Evolutionary conservation across 2,888 invertebrate genomes (phyloP), one percentile per base, ranked within the genome.

Genomic region (Coleophora deauratella): DNA sequence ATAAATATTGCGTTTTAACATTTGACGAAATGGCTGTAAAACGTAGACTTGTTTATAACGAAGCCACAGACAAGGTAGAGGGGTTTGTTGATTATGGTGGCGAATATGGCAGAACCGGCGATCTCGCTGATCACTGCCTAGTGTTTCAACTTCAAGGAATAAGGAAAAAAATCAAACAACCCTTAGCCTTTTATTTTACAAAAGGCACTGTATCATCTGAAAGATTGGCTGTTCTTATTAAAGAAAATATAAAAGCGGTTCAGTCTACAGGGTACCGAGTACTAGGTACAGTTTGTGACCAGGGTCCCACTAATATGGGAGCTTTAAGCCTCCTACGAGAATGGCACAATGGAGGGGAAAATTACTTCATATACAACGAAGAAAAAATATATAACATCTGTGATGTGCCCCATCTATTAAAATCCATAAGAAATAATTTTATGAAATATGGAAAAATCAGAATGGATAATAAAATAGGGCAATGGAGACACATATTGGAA

Each of bases 21-120:
- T 48, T 48, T 38, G 45, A 45, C n/a, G 45, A 45, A 33, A 44
- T 45, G 27, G 13, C 48, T n/a, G 35, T 48, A 11, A 48, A 48
- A 32, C 37, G 28, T 9, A 30, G 42, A 11, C 13, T 48, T 3
- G 40, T 44, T 15, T 44, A 40, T 13, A 48, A 45, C 13, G 21
- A 14, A 21, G n/a, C 9, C 2, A 15, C 11, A 0, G 45, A 47
- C 15, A 40, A 40, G 32, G 32, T 47, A 9, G 45, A 45, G 27
- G 45, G 47, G 9, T 45, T 36, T 30, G 40, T 21, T 6, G 43
- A 47, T 14, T 43, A 11, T 2, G 44, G 35, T 4, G 21, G 21
- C 3, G 21, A 21, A 6, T 21, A 4, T 21, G 36, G 33, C 10
- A 27, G 41, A 13, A 27, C 31, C 34, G 12, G 32, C 12, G 13